Evolutionary conservation across 2,888 invertebrate species (phyloP), one percentile per base, ranked within the genome.

Genomic region (Spodoptera littoralis): DNA sequence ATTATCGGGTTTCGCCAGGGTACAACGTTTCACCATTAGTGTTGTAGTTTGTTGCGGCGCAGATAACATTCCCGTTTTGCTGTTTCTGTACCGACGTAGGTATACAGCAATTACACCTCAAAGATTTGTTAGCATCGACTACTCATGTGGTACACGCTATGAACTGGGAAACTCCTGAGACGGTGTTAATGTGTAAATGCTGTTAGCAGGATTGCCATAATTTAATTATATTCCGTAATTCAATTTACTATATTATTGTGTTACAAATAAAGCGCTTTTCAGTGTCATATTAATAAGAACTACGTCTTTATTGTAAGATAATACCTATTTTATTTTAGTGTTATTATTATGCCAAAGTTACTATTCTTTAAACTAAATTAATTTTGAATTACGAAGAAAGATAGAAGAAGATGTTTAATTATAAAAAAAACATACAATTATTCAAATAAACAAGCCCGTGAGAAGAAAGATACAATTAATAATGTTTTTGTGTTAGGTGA

Each of bases 21-120:
- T 86, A 91, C 90, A 90, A 61, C 87, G 89, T 90, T 90, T 84
- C 76, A 86, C 90, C 88, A 91, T 89, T 90, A 90, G 90, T 85
- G 87, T 83, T 85, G 84, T 86, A 85, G 87, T 90, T 89, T 88
- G 88, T 89, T 88, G 87, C 83, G 83, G 84, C 73, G 83, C 69
- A 86, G 90, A 91, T 90, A 90, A 87, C 85, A 88, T 88, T 89
- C 87, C 88, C 85, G 88, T 82, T 84, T 76, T 71, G 58, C 69
- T 73, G 76, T 77, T 70, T 72, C 72, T 75, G 84, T 90, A 88
- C 84, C 85, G 79, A 82, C 80, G 84, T 86, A 87, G 85, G 84
- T 87, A 87, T 87, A 86, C 86, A 86, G 88, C 88, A 90, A 91
- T 91, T 90, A 91, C 87, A 88, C 85, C 82, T 88, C 84, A 85